Percentiles rank a stretch among this genome's conserved stretches.
Conservation (phyloP, 2,888 invertebrate species). For the Drosophila formosana region DNA sequence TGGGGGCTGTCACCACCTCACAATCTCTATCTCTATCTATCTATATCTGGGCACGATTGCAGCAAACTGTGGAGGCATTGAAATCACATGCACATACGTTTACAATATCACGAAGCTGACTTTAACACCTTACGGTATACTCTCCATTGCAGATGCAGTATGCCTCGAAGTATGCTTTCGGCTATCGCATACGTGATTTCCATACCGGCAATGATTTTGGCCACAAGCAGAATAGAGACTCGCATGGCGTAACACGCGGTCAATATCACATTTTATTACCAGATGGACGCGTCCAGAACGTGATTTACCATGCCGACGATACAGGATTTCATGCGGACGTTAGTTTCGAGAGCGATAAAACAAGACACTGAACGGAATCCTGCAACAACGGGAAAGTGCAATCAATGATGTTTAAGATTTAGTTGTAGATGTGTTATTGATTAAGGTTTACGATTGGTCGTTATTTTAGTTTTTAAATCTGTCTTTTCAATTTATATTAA, state of each 20-base stretch:
- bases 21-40: no score
- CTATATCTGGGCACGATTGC: no score
- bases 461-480: conserved; percentile 7
- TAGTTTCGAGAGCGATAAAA: conserved; percentile 86
- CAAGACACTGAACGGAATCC: conserved; percentile 52
- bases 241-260: conserved; percentile 89
- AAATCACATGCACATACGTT: conserved; percentile 9
- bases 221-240: conserved; percentile 89
- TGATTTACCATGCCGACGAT: conserved; percentile 91
- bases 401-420: conserved; percentile 32
- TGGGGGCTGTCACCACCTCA: no score
- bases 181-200: conserved; percentile 90
- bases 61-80: not conserved
- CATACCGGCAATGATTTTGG: conserved; percentile 91
- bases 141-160: conserved; percentile 86
- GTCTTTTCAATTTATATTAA: conserved; percentile 12
- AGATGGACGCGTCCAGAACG: conserved; percentile 92
- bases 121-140: conserved; percentile 20
- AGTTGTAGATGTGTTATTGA: conserved; percentile 3
- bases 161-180: conserved; percentile 88
- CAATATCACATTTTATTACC: conserved; percentile 92
- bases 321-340: conserved; percentile 92
- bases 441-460: conserved; percentile 6
- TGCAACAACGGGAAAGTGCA: conserved; percentile 42
- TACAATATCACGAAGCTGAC: conserved; percentile 28